These are phyloP conservation scores for Druon quercuslanigerum DNA, from an alignment of 1,140 invertebrate genomes.

Conservation along the genomic window DNA sequence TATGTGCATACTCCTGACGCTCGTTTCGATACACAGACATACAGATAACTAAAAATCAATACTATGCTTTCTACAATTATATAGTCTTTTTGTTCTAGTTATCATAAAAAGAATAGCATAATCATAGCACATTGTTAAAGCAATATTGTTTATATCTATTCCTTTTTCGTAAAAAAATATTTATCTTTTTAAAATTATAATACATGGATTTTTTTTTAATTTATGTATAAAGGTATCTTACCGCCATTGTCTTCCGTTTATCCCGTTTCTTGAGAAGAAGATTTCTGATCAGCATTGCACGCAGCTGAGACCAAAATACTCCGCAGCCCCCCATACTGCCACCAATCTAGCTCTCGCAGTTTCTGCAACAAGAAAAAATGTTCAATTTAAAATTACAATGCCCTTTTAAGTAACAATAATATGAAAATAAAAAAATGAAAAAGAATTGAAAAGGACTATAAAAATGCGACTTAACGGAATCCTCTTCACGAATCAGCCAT, in stretches of 20 bases:
- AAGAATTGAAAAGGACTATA: not conserved
- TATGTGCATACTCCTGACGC: not conserved
- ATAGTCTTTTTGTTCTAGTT: conserved; percentile 29
- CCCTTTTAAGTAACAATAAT: not conserved
- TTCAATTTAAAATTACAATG: not conserved
- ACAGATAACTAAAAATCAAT: conserved; percentile 25
- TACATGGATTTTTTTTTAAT: not conserved
- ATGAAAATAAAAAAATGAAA: conserved; percentile 1
- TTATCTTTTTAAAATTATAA: not conserved
- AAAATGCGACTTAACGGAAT: not conserved
- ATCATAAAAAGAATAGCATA: not conserved
- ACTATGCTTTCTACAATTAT: not conserved
- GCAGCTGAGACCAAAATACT: conserved; percentile 78
- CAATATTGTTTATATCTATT: too few relatives aligned
- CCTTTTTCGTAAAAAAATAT: too few relatives aligned
- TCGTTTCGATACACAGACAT: not conserved
- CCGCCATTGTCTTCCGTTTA: conserved; percentile 83
- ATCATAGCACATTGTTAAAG: not conserved
- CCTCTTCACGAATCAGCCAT: not conserved
- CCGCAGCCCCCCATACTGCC: conserved; percentile 69
- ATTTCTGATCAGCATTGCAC: conserved; percentile 83
- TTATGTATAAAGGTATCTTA: conserved; percentile 67
- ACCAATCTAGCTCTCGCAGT: conserved; percentile 54
- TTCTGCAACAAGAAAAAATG: conserved; percentile 62
- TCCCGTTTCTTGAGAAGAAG: conserved; percentile 83